These are phyloP conservation scores for Melolontha melolontha DNA, from an alignment of 2,888 invertebrate species.

Conservation along the genomic window DNA sequence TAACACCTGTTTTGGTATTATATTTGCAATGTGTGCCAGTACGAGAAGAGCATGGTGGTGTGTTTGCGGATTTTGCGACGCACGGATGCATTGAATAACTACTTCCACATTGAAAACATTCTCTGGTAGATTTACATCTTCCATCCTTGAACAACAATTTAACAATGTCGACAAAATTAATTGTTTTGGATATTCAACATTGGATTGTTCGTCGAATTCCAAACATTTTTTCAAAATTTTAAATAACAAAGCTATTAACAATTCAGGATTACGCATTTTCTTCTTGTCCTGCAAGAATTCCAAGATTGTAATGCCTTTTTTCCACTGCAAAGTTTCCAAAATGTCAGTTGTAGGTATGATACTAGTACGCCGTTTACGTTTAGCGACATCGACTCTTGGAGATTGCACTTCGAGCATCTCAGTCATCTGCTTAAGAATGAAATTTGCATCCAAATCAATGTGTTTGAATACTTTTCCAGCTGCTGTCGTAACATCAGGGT, in stretches of 20 bases:
- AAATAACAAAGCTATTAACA: conserved; percentile 81
- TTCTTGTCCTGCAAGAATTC: conserved; percentile 90
- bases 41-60: conserved; percentile 93
- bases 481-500: conserved; percentile 71
- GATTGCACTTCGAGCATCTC: conserved; percentile 70
- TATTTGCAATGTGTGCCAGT: conserved; percentile 80
- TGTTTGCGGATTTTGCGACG: conserved; percentile 93
- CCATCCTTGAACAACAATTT: conserved; percentile 73
- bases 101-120: conserved; percentile 76
- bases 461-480: conserved; percentile 76
- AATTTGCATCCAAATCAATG: conserved; percentile 73
- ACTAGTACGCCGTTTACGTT: conserved; percentile 64
- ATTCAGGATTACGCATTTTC: conserved; percentile 76
- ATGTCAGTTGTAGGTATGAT: conserved; percentile 72
- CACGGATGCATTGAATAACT: conserved; percentile 89
- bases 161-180: conserved; percentile 82
- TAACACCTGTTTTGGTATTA: conserved; percentile 86
- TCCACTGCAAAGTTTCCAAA: conserved; percentile 79
- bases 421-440: conserved; percentile 71
- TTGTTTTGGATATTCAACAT: conserved; percentile 91
- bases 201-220: conserved; percentile 82
- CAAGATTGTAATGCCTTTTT: conserved; percentile 80
- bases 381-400: conserved; percentile 63
- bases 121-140: conserved; percentile 68
- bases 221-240: conserved; percentile 83